These are phyloP conservation scores for Anoplophora glabripennis DNA, from an alignment of 1,140 invertebrate species.

Conservation along the genomic window DNA sequence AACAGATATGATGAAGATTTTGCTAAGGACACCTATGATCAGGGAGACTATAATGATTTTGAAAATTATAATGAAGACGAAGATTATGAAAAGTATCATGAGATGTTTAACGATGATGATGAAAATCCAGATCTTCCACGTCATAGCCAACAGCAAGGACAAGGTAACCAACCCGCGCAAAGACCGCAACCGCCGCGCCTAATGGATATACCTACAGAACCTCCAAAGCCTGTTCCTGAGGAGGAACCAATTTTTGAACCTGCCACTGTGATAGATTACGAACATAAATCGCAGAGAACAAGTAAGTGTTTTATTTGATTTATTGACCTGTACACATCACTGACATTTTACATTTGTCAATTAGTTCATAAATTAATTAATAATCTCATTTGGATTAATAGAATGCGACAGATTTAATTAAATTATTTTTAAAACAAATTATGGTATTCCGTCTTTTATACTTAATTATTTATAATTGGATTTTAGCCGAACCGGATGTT, in stretches of 20 bases:
- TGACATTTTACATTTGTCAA: no score
- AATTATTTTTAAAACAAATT: no score
- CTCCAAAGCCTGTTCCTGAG: constrained; percentile 5
- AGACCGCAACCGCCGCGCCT: not conserved
- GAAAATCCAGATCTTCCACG: not conserved
- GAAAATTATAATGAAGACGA: constrained; percentile 21
- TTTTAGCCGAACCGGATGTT: constrained; percentile 37
- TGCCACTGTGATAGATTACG: constrained; percentile 64
- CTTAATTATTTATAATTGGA: constrained; percentile 1
- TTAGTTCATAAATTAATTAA: no score
- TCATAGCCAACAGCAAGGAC: not conserved
- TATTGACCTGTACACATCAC: no score
- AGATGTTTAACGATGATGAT: constrained; percentile 24
- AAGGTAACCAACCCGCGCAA: not conserved
- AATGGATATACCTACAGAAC: not conserved
- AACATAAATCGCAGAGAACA: constrained; percentile 54
- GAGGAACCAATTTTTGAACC: constrained; percentile 36
- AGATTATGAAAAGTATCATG: constrained; percentile 29
- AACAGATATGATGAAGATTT: constrained; percentile 13
- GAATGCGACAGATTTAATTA: no score
- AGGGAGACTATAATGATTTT: constrained; percentile 2
- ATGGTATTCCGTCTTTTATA: no score
- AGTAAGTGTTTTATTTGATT: constrained; percentile 33
- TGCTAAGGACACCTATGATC: constrained; percentile 3
- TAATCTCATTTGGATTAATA: no score